Evolutionary conservation across 2,888 invertebrate genomes (phyloP).

Genomic region (Actias luna): DNA sequence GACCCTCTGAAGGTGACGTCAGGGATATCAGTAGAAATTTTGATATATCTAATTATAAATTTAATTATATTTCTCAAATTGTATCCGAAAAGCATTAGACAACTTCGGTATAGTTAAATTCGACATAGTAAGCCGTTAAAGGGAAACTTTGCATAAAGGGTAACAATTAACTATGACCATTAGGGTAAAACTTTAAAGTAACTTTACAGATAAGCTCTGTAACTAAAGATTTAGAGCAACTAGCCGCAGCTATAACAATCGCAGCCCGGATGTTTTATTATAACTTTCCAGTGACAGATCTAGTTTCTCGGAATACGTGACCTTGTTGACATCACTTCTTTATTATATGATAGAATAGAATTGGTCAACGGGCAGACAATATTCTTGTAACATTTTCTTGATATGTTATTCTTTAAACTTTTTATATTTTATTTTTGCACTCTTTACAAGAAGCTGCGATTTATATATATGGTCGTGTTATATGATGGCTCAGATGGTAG

Average conservation of each 20-base stretch:
- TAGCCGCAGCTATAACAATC: slow-evolving; percentile 6
- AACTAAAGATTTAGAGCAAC: slow-evolving; percentile 10
- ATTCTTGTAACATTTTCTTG: neutral
- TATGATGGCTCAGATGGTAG: too few species aligned
- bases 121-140: slow-evolving; percentile 3
- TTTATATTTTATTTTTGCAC: too few species aligned
- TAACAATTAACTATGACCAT: slow-evolving; percentile 7
- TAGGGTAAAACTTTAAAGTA: slow-evolving; percentile 3
- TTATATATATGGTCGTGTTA: too few species aligned
- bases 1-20: too few species aligned
- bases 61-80: neutral
- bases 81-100: neutral
- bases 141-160: slow-evolving; percentile 6
- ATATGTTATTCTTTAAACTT: too few species aligned
- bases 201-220: slow-evolving; percentile 11
- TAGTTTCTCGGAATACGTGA: neutral
- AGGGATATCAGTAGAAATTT: too few species aligned
- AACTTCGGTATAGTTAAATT: neutral
- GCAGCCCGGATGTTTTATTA: slow-evolving; percentile 1
- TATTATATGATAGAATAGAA: neutral
- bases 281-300: neutral
- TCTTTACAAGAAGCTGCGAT: too few species aligned
- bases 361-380: neutral
- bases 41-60: too few species aligned
- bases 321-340: neutral